These are phyloP conservation scores for Huso huso DNA, from an alignment of 2,797 vertebrate species.

Conservation along the genomic window DNA sequence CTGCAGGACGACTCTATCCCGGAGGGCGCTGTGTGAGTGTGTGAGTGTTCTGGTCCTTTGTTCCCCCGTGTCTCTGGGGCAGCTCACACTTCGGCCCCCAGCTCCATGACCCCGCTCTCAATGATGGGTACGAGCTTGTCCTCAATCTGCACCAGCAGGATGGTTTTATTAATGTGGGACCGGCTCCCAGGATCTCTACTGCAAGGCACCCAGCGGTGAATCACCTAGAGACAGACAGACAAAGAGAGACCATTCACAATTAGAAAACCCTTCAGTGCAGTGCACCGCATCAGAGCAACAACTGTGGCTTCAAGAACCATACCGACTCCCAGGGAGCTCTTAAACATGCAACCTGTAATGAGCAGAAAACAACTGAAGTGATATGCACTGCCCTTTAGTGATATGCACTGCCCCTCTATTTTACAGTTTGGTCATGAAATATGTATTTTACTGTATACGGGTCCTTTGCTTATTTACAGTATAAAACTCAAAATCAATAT, in stretches of 20 bases:
- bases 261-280: too few species aligned
- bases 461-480: too few species aligned
- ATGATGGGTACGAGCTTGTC: slow-evolving; percentile 94
- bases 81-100: slow-evolving; percentile 93
- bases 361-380: too few species aligned
- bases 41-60: slow-evolving; percentile 21
- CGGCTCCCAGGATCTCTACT: slow-evolving; percentile 90
- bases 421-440: too few species aligned
- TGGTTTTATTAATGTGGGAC: slow-evolving; percentile 96
- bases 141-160: slow-evolving; percentile 97
- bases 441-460: too few species aligned
- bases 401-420: too few species aligned
- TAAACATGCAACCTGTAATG: too few species aligned
- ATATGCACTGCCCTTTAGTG: too few species aligned
- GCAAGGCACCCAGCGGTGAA: slow-evolving; percentile 99
- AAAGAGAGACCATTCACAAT: neutral
- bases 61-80: slow-evolving; percentile 30
- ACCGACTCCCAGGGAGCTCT: too few species aligned
- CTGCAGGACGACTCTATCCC: slow-evolving; percentile 1
- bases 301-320: too few species aligned
- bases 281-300: too few species aligned
- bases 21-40: neutral
- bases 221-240: slow-evolving; percentile 63
- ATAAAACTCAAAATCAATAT: too few species aligned
- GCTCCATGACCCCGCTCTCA: slow-evolving; percentile 93